phyloP scores from a whole-genome alignment of 1,140 invertebrate genomes.

The Bombus confusus region DNA sequence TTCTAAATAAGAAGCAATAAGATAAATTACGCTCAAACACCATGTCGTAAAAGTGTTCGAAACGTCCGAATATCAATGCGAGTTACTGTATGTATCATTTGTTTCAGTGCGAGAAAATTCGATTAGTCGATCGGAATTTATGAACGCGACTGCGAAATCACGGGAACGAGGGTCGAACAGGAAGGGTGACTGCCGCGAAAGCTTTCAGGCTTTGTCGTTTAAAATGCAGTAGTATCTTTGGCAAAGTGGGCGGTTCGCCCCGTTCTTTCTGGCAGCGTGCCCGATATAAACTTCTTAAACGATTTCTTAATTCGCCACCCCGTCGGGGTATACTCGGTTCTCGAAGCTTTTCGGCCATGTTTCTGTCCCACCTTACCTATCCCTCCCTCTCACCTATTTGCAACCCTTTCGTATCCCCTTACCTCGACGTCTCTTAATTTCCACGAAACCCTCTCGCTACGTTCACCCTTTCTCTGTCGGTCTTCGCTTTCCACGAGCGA shows the following conservation, averaged over 20 bases:
- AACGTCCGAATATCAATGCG: not conserved
- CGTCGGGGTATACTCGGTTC: not conserved
- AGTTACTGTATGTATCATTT: not conserved
- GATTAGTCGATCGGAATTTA: slow-evolving; percentile 21
- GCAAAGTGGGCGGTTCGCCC: slow-evolving; percentile 31
- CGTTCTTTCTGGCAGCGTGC: slow-evolving; percentile 48
- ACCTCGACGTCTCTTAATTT: slow-evolving; percentile 61
- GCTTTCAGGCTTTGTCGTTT: slow-evolving; percentile 1
- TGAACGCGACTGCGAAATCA: not conserved
- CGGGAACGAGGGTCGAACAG: not conserved
- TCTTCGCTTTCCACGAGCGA: slow-evolving; percentile 61
- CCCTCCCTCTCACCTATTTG: slow-evolving; percentile 29
- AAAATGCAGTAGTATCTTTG: slow-evolving; percentile 40
- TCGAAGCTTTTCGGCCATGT: slow-evolving; percentile 35
- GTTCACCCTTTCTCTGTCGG: slow-evolving; percentile 20
- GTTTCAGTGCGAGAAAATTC: not conserved
- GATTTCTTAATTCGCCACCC: slow-evolving; percentile 70
- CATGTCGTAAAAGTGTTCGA: too few relatives aligned
- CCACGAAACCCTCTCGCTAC: slow-evolving; percentile 50
- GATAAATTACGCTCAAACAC: too few relatives aligned
- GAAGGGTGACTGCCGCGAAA: not conserved
- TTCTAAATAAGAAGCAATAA: too few relatives aligned
- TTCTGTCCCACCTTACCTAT: slow-evolving; percentile 14
- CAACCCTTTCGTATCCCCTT: slow-evolving; percentile 32
- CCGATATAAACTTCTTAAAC: slow-evolving; percentile 72